Percentiles rank a stretch among this genome's conserved stretches.
Conservation (phyloP, 2,888 invertebrate species). For the Idaea straminata region DNA sequence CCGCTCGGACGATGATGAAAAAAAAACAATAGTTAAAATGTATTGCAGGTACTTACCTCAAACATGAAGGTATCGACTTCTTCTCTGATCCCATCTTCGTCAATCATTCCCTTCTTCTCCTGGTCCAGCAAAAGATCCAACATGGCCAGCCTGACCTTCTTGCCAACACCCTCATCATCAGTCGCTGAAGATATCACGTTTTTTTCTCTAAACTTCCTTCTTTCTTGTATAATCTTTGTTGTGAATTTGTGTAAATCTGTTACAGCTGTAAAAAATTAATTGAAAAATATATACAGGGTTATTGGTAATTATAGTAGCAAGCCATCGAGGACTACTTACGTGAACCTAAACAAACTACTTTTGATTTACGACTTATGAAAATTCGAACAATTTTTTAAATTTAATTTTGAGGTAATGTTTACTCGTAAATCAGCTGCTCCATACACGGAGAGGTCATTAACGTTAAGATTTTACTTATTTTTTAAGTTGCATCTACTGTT, state of each 20-base stretch:
- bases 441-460: too few relatives aligned
- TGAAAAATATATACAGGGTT: background rate
- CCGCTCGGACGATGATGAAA: too few relatives aligned
- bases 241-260: slow-evolving; percentile 74
- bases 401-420: too few relatives aligned
- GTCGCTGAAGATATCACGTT: slow-evolving; percentile 15
- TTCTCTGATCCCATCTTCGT: slow-evolving; percentile 81
- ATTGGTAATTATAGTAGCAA: too few relatives aligned
- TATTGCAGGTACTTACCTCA: slow-evolving; percentile 63
- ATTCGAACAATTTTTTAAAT: too few relatives aligned
- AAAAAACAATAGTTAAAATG: too few relatives aligned
- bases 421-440: too few relatives aligned
- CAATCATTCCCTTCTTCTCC: slow-evolving; percentile 76
- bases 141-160: slow-evolving; percentile 78
- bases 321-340: too few relatives aligned
- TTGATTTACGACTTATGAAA: too few relatives aligned
- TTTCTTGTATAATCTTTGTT: slow-evolving; percentile 69
- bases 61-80: slow-evolving; percentile 88
- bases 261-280: slow-evolving; percentile 34
- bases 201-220: slow-evolving; percentile 32
- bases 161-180: slow-evolving; percentile 41
- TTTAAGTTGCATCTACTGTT: too few relatives aligned
- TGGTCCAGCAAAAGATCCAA: slow-evolving; percentile 82
- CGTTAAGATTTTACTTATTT: too few relatives aligned
- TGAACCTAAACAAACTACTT: too few relatives aligned